Percentiles rank a stretch among this genome's conserved stretches.
These are phyloP conservation scores for Lasioglossum calceatum DNA, from an alignment of 2,888 invertebrate genomes.

Conservation along the genomic window DNA sequence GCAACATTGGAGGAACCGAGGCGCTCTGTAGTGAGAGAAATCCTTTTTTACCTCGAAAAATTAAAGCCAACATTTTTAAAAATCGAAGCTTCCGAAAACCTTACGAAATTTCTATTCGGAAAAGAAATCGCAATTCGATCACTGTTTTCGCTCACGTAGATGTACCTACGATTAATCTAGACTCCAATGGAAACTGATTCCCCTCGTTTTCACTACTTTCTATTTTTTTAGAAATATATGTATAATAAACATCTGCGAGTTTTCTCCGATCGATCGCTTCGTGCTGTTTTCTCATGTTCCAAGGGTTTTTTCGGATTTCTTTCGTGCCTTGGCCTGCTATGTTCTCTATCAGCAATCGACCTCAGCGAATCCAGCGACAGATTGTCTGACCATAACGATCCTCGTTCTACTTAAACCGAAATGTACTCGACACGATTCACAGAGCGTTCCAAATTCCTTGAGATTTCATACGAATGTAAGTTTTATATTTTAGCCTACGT, in stretches of 20 bases:
- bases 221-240: neutral
- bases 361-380: neutral
- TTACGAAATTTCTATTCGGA: neutral
- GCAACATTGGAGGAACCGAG: conserved; percentile 8
- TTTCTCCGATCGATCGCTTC: conserved; percentile 41
- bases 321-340: neutral
- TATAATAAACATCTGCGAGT: neutral
- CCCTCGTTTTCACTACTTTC: neutral
- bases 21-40: neutral
- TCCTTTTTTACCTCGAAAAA: conserved; percentile 19
- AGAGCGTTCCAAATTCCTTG: neutral
- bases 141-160: conserved; percentile 8
- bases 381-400: conserved; percentile 7
- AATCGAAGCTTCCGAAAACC: neutral
- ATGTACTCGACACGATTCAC: neutral
- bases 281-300: conserved; percentile 33
- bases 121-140: neutral
- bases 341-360: neutral
- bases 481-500: neutral
- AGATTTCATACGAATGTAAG: neutral
- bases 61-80: neutral
- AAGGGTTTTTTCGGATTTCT: neutral
- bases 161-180: neutral
- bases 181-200: neutral
- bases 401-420: conserved; percentile 31